Base-by-base conservation (phyloP, 2,113 vertebrate genomes). In the Mus pahari region DNA sequence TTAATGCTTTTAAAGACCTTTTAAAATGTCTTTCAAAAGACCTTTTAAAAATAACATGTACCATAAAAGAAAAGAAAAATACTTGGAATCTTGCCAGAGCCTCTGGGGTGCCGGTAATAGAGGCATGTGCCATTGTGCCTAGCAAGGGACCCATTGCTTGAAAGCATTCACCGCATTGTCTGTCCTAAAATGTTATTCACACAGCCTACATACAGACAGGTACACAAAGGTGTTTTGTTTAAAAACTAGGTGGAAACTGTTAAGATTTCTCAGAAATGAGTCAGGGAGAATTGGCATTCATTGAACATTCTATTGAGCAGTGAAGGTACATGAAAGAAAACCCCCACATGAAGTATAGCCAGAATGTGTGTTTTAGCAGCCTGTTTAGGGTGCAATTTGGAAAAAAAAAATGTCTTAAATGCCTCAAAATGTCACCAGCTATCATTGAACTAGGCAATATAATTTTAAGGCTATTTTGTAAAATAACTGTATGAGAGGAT, bases 401-500 rank as follows among this genome's bases (percentile, higher is more conserved):
- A 86, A 92, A 95, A 75, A 95, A 75, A 94, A 95, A 71, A 19
- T 42, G 14, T 36, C 91, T 95, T 86, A 92, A 94, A 60, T 90
- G 55, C 1, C 48, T 45, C 48, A 53, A 96, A 82, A 45, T 68
- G 50, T 66, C 48, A 82, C 60, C 81, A 79, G 16, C 7, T 94
- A 93, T 58, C 31, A 22, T 22, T 90, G 42, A 26, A 74, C 17
- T 62, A 8, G 42, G 45, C 31, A 94, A 83, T 86, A 70, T 64
- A 62, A 91, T 90, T 95, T 86, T 64, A 45, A 64, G 28, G n/a
- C 12, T 55, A 92, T 66, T 92, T 93, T 77, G 82, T 83, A 86
- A 77, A 74, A 91, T 24, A 53, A 16, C 13, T 71, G 8, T 10
- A 79, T 12, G 50, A n/a, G 66, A 74, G 31, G 36, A 64, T 87